Evolutionary conservation across 2,888 invertebrate species (phyloP).

Genomic region (Balanococcus diminutus): DNA sequence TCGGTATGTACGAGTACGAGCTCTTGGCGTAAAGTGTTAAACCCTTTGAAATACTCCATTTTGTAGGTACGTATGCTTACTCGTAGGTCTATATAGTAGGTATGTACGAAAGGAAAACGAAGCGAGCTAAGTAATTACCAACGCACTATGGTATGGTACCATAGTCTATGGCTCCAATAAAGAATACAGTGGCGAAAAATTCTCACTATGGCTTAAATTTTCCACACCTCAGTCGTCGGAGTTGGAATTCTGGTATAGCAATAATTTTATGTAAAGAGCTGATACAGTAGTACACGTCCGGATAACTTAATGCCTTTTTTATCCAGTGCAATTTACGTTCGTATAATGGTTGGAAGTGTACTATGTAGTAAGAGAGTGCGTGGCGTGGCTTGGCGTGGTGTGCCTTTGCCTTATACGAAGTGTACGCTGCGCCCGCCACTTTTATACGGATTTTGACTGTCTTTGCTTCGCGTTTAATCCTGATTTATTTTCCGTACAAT

Average conservation of each 20-base stretch:
- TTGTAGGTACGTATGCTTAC: not conserved
- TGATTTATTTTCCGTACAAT: conserved; percentile 50
- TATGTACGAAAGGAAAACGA: not conserved
- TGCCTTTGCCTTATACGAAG: not conserved
- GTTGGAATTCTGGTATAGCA: not conserved
- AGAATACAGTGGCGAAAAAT: not conserved
- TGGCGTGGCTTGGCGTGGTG: too few relatives aligned
- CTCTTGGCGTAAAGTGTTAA: not conserved
- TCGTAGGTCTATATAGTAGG: too few relatives aligned
- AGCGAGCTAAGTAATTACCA: not conserved
- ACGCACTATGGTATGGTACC: not conserved
- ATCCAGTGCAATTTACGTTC: conserved; percentile 41
- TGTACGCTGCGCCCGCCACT: not conserved
- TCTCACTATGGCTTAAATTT: conserved; percentile 1
- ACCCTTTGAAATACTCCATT: not conserved
- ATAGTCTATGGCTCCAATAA: not conserved
- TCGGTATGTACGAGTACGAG: not conserved
- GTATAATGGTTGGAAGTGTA: conserved; percentile 30
- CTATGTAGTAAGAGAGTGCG: not conserved
- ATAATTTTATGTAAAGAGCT: conserved; percentile 31
- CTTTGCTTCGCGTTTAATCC: conserved; percentile 51
- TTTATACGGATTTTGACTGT: conserved; percentile 31
- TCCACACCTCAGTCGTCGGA: not conserved
- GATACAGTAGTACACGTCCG: conserved; percentile 42
- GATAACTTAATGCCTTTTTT: conserved; percentile 51